Base-by-base conservation (phyloP, 2,888 invertebrate species). In the Nematopogon swammerdamellus region DNA sequence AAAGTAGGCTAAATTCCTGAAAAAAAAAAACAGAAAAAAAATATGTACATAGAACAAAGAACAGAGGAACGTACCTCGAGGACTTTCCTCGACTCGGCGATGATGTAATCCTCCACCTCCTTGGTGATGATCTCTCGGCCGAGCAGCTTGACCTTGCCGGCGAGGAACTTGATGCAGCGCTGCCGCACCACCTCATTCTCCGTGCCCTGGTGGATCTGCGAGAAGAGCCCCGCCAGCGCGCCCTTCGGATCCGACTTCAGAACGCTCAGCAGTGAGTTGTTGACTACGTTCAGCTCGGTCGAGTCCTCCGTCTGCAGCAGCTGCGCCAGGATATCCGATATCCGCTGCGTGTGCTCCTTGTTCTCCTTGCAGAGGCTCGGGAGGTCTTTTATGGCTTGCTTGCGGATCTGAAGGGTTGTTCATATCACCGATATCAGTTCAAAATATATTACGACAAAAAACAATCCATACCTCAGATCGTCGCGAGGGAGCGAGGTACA, bases 261-360 rank as follows among this genome's bases (percentile, higher is more conserved):
- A 29, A 95, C 82, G 25, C 90, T 85, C 58, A 91, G 80, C 49
- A 97, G 79, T 1, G 95, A 91, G 60, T 87, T 89, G 53, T 91
- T 89, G 25, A 96, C 92, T 55, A 92, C 85, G 65, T 86, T 88
- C 54, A 94, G 81, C 73, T 97, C 97, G 19, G 87, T 82, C 19
- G 85, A 70, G 71, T 96, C 95, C 55, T 94, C 92, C 18, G 93
- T 86, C 65, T 93, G 92, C 51, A 97, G 75, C 44, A 98, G 77
- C 65, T 98, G 97, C 4, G 93, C 90, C 52, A 97, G 80, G 54
- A 97, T 93, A 67, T 96, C 95, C 11, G 95, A 91, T 60, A 97
- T 91, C 69, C 91, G 89, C 30, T 87, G 84, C 1, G 95, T 87
- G 62, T 92, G 88, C 55, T 91, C 91, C 56, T 89, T 89, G 52